phyloP scores from a whole-genome alignment of 2,888 invertebrate genomes.

The Standfussiana lucernea region DNA sequence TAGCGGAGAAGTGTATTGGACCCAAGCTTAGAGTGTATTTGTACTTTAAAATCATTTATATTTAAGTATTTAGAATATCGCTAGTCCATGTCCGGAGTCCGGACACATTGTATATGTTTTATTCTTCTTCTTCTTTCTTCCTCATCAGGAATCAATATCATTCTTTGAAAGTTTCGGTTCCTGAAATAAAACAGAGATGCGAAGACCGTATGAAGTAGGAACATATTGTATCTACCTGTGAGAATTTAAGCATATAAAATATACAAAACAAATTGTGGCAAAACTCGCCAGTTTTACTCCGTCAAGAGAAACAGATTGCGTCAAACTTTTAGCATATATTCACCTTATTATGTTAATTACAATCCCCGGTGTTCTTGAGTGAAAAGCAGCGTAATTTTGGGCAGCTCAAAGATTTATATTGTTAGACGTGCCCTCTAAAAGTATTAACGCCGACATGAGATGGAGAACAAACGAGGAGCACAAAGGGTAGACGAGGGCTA shows the following conservation, averaged over 20 bases:
- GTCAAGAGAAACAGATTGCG: constrained; percentile 51
- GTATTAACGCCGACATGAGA: neutral
- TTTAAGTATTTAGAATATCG: too few species aligned
- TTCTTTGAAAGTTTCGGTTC: neutral
- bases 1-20: too few species aligned
- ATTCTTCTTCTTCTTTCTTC: too few species aligned
- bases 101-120: too few species aligned
- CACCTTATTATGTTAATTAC: constrained; percentile 57
- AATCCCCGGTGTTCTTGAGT: constrained; percentile 19
- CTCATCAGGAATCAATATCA: neutral
- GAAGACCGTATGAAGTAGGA: neutral
- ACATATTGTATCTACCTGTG: neutral
- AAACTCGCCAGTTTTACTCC: constrained; percentile 30
- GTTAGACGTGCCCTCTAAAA: neutral
- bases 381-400: constrained; percentile 37
- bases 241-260: neutral
- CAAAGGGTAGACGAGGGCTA: neutral
- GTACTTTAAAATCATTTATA: too few species aligned
- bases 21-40: too few species aligned
- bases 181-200: neutral
- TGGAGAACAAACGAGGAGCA: neutral
- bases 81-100: too few species aligned
- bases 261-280: constrained; percentile 22
- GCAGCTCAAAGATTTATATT: constrained; percentile 21
- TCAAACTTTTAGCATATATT: constrained; percentile 60